These are phyloP conservation scores for Arion vulgaris DNA, from an alignment of 1,140 invertebrate genomes.

Conservation along the genomic window DNA sequence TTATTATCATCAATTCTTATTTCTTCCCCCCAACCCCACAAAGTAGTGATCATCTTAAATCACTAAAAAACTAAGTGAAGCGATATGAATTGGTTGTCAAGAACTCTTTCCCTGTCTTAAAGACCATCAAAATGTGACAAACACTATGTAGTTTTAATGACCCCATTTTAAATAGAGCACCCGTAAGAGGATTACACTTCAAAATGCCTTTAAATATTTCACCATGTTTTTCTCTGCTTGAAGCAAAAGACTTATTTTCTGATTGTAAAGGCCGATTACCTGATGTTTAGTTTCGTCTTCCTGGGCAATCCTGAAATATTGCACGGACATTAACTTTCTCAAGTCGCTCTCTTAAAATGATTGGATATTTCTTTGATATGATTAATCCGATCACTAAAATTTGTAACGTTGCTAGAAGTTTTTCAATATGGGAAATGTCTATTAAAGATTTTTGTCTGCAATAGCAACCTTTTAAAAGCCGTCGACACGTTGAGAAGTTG, in stretches of 20 bases:
- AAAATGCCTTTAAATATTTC: constrained; percentile 4
- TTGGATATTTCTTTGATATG: constrained; percentile 37
- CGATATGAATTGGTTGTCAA: neutral
- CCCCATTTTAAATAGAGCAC: constrained; percentile 4
- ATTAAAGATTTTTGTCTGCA: constrained; percentile 24
- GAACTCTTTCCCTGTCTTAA: neutral
- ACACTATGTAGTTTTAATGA: neutral
- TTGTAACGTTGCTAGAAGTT: neutral
- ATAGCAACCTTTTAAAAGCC: constrained; percentile 34
- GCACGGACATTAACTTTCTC: constrained; percentile 13
- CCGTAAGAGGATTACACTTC: neutral
- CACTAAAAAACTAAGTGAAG: neutral
- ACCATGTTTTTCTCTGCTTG: neutral
- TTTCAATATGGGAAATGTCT: constrained; percentile 26
- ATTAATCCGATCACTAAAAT: constrained; percentile 29
- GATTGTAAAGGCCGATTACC: constrained; percentile 16
- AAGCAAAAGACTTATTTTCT: neutral
- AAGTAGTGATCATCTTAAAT: no score
- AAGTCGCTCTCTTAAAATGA: constrained; percentile 32
- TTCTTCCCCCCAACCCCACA: no score
- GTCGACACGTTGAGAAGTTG: constrained; percentile 6
- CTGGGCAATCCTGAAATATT: constrained; percentile 1
- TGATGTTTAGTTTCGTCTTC: constrained; percentile 12
- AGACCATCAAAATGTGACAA: constrained; percentile 3
- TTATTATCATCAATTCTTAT: no score